Conservation (phyloP, 2,113 vertebrate species). For the Phrynocephalus versicolor region DNA sequence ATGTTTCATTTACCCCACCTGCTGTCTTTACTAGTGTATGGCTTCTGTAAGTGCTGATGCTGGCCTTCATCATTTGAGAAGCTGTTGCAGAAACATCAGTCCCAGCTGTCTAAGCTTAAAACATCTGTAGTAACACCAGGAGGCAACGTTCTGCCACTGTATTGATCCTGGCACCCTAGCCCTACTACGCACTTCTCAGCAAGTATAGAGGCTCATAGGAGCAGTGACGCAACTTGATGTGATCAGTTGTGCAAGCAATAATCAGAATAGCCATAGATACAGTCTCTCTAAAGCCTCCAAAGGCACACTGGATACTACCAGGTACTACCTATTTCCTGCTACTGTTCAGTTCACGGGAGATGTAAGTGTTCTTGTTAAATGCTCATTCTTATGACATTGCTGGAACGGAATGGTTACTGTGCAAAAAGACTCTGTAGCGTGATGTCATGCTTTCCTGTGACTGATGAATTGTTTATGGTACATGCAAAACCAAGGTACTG, state of each 20-base stretch:
- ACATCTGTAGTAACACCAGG: neutral
- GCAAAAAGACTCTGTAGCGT: constrained; percentile 24
- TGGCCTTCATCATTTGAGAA: neutral
- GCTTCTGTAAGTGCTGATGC: neutral
- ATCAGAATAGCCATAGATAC: rapidly evolving
- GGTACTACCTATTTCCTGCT: neutral
- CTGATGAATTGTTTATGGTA: constrained; percentile 57
- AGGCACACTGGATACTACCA: neutral
- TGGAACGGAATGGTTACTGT: constrained; percentile 17
- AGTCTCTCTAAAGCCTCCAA: neutral
- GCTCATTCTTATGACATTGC: constrained; percentile 23
- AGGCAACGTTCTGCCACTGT: neutral
- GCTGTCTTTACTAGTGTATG: neutral
- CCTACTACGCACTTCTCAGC: neutral
- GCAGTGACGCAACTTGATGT: rapidly evolving
- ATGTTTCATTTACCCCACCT: neutral
- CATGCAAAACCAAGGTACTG: constrained; percentile 52
- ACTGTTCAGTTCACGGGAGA: constrained; percentile 14
- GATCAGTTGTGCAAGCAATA: rapidly evolving
- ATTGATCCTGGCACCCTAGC: neutral
- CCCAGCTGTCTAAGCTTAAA: neutral
- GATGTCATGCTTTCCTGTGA: constrained; percentile 22
- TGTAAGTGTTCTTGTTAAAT: neutral
- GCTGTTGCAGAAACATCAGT: neutral
- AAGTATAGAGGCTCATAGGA: neutral